Percentiles rank a stretch among this genome's conserved stretches.
phyloP scores from a whole-genome alignment of 2,888 invertebrate species.

The Ornithoptera priamus region DNA sequence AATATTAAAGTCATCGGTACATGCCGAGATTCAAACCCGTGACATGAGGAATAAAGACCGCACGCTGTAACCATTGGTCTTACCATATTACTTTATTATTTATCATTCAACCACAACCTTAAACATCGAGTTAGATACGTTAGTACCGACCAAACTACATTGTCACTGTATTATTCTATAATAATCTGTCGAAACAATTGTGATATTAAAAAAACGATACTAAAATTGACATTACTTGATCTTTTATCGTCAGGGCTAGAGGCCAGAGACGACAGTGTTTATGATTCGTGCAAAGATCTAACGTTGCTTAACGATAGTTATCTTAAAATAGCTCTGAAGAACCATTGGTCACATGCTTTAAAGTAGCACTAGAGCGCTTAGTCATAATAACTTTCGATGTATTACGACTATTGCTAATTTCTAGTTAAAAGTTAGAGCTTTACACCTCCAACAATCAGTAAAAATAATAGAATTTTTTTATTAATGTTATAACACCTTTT shows the following conservation, averaged over 20 bases:
- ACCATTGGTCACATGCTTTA: neutral
- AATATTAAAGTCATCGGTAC: too few species aligned
- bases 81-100: too few species aligned
- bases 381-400: neutral
- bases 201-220: neutral
- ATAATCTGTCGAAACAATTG: neutral
- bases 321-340: neutral
- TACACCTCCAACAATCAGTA: neutral
- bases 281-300: neutral
- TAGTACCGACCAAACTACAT: neutral
- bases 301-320: neutral
- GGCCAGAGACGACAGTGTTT: neutral
- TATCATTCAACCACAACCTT: too few species aligned
- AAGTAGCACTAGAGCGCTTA: neutral
- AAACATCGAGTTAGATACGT: too few species aligned
- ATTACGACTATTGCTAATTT: neutral
- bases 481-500: slow-evolving; percentile 29
- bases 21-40: too few species aligned
- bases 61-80: too few species aligned
- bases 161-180: neutral
- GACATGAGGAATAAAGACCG: too few species aligned
- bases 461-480: neutral
- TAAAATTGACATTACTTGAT: too few species aligned
- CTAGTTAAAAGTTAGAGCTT: neutral
- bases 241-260: neutral